phyloP scores from a whole-genome alignment of 1,140 invertebrate genomes.

The Chymomyza costata region DNA sequence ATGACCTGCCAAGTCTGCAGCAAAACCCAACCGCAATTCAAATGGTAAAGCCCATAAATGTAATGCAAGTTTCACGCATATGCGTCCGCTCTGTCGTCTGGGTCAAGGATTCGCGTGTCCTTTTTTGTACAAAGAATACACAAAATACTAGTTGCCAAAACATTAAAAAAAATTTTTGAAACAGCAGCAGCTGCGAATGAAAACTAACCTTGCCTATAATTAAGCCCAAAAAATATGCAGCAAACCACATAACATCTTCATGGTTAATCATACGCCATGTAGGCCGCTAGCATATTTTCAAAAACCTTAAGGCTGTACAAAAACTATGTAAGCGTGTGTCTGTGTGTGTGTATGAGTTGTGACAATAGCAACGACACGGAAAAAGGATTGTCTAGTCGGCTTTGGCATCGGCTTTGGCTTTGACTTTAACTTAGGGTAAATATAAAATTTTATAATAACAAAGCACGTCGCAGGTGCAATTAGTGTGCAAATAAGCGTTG shows the following conservation, averaged over 20 bases:
- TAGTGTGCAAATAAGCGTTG: conserved; percentile 73
- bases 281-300: conserved; percentile 31
- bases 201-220: conserved; percentile 47
- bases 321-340: no score
- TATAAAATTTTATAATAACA: conserved; percentile 73
- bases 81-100: no score
- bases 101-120: conserved; percentile 53
- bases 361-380: conserved; percentile 41
- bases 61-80: conserved; percentile 1
- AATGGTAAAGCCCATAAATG: no score
- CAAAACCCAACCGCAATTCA: no score
- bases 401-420: conserved; percentile 1
- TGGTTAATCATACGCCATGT: conserved; percentile 67
- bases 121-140: not conserved
- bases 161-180: conserved; percentile 4
- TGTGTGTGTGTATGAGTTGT: no score
- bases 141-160: conserved; percentile 13
- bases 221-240: conserved; percentile 44
- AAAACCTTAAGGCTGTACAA: conserved; percentile 43
- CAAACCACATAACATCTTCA: conserved; percentile 47
- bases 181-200: not conserved
- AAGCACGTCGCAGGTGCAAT: conserved; percentile 72
- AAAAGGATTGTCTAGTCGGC: conserved; percentile 30
- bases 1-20: conserved; percentile 39
- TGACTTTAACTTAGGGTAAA: conserved; percentile 41